Evolutionary conservation across 2,888 invertebrate genomes (phyloP).

Genomic region (Sesia apiformis): DNA sequence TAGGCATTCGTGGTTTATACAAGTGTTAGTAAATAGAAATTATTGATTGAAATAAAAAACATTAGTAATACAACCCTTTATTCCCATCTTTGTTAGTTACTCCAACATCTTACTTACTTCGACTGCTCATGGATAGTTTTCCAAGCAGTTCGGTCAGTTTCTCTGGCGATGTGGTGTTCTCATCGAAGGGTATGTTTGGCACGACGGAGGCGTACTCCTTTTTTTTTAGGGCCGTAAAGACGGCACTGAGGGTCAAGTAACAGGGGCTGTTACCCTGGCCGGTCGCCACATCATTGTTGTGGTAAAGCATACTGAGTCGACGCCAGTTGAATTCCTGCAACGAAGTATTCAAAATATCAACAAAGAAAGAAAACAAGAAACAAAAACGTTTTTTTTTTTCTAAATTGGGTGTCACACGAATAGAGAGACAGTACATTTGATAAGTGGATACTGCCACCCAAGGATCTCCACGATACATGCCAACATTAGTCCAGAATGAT

Average conservation of each 20-base stretch:
- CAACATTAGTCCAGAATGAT: too few species aligned
- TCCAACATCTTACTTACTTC: conserved; percentile 78
- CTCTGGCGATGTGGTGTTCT: conserved; percentile 68
- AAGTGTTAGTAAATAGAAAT: not conserved
- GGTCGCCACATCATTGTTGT: conserved; percentile 77
- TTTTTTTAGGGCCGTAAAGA: conserved; percentile 68
- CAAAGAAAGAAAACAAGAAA: not conserved
- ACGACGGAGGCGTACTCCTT: conserved; percentile 65
- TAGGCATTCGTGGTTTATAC: too few species aligned
- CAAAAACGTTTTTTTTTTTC: too few species aligned
- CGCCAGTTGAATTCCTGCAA: conserved; percentile 82
- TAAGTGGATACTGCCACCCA: too few species aligned
- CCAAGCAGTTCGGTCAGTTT: conserved; percentile 75
- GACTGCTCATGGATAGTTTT: conserved; percentile 75
- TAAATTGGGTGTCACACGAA: too few species aligned
- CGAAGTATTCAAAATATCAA: conserved; percentile 18
- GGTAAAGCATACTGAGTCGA: conserved; percentile 80
- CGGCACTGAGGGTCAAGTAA: conserved; percentile 82
- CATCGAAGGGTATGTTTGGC: conserved; percentile 77
- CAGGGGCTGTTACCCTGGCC: conserved; percentile 84
- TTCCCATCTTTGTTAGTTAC: not conserved
- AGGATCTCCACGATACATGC: too few species aligned
- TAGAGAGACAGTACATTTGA: too few species aligned
- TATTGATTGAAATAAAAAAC: not conserved
- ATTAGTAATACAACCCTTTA: not conserved